A percentile compares a stretch with the other conserved stretches of the same genome.
phyloP scores from a whole-genome alignment of 2,113 vertebrate genomes.

The Danionella cerebrum region DNA sequence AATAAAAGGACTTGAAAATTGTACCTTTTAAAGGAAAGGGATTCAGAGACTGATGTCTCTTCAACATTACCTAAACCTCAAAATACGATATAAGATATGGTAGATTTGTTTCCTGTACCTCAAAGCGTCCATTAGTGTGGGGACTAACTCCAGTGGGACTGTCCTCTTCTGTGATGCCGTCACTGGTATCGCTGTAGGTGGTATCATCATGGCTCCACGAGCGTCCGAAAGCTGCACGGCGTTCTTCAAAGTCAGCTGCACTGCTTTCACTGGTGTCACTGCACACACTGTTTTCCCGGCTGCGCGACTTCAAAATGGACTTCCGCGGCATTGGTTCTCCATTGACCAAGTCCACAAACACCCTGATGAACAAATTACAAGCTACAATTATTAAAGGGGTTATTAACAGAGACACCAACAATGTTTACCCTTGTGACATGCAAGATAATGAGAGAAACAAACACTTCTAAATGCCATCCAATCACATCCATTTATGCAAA shows the following conservation, averaged over 20 bases:
- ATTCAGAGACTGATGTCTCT: no score
- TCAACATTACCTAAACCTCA: no score
- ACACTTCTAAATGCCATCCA: no score
- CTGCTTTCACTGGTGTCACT: conserved; percentile 82
- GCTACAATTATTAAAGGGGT: no score
- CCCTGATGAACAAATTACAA: conserved; percentile 62
- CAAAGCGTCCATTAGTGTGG: conserved; percentile 55
- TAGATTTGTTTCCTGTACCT: conserved; percentile 40
- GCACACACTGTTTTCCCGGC: conserved; percentile 96
- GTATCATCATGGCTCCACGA: conserved; percentile 65
- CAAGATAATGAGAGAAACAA: background rate
- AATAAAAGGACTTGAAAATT: no score
- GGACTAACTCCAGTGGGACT: conserved; percentile 47
- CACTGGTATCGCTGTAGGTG: conserved; percentile 71
- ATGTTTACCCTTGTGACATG: background rate
- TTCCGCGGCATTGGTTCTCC: conserved; percentile 83
- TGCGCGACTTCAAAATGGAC: conserved; percentile 94
- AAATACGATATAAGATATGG: no score
- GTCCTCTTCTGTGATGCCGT: conserved; percentile 73
- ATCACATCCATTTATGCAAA: no score
- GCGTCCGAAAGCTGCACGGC: conserved; percentile 63
- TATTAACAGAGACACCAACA: background rate
- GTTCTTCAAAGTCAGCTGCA: conserved; percentile 79
- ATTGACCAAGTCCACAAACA: conserved; percentile 93
- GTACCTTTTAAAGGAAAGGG: no score